Base-by-base conservation (phyloP, 92 coral and sea anemone species). In the Porites rus region DNA sequence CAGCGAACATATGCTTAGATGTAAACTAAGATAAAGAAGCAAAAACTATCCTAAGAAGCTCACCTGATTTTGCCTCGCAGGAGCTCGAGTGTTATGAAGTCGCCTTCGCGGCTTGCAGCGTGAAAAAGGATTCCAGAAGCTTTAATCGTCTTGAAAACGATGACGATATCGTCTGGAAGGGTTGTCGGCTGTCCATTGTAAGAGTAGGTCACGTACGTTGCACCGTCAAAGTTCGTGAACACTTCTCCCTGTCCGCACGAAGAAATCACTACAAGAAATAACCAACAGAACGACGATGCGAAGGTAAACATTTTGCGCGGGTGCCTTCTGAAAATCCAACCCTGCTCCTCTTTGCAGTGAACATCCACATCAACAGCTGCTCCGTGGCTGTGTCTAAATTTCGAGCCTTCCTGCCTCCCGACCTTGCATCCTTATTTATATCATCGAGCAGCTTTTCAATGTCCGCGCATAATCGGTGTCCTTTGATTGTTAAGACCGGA, bases 11-110 rank as follows among this genome's bases (percentile, higher is more conserved):
- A 77, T 46, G 56, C 71, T 16, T 51, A 76, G 89, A 77, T 76
- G 84, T 56, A 22, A 76, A 85, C 84, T 85, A 4, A 56, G 89
- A 85, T 76, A 78, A 66, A 78, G 72, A 62, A 77, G 76, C 65
- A n/a, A 18, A 43, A 68, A 85, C 82, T 31, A 20, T 61, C 73
- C 72, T 72, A 71, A 73, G 51, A 53, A 70, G 75, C 93, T 72
- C 92, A 97, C 99, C 99, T 97, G 63, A 97, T 85, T 80, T 90
- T 95, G 31, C 99, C 98, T 59, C 98, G 96, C 67, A 90, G 82
- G 74, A 97, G 91, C 81, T 97, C 99, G 71, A 97, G 76, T 17
- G 98, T 97, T 61, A 95, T 86, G 69, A 95, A 97, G 84, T 97
- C 98, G 68, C 94, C 93, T 54, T 79, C 82, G 20, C 80, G 77